These are phyloP conservation scores for Tetragnatha montana DNA, from an alignment of 2,888 invertebrate species.

Conservation along the genomic window DNA sequence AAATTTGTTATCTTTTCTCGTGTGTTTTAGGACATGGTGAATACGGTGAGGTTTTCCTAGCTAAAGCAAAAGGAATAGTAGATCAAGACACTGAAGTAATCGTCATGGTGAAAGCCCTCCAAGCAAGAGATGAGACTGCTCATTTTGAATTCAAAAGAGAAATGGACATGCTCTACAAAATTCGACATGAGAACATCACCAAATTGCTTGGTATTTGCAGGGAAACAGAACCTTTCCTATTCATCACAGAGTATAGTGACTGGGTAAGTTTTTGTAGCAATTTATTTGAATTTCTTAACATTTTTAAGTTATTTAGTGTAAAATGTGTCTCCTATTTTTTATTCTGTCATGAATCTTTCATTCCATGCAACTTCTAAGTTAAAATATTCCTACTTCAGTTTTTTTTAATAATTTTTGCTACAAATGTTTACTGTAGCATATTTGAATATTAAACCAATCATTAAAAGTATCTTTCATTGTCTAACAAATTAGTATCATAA, in stretches of 20 bases:
- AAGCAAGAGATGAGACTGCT: constrained; percentile 81
- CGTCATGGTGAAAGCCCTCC: constrained; percentile 86
- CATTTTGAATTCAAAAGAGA: constrained; percentile 91
- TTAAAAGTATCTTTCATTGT: too few species aligned
- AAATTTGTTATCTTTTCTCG: not conserved
- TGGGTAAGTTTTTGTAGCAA: constrained; percentile 83
- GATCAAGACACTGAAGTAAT: constrained; percentile 74
- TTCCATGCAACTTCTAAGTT: not conserved
- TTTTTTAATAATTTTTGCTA: too few species aligned
- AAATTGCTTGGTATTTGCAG: constrained; percentile 87
- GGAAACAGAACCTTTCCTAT: constrained; percentile 86
- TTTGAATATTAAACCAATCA: too few species aligned
- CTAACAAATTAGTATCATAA: too few species aligned
- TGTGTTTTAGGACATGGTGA: constrained; percentile 85
- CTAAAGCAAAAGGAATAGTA: constrained; percentile 78
- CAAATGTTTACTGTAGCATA: too few species aligned
- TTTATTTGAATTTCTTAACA: too few species aligned
- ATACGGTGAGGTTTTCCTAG: constrained; percentile 92
- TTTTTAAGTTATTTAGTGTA: not conserved
- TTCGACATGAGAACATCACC: constrained; percentile 88
- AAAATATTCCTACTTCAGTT: too few species aligned
- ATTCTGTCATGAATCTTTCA: not conserved
- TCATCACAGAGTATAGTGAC: constrained; percentile 93
- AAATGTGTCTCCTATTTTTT: too few species aligned
- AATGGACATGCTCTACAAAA: constrained; percentile 88